phyloP scores from a whole-genome alignment of 2,797 vertebrate genomes.

The Semaprochilodus insignis region DNA sequence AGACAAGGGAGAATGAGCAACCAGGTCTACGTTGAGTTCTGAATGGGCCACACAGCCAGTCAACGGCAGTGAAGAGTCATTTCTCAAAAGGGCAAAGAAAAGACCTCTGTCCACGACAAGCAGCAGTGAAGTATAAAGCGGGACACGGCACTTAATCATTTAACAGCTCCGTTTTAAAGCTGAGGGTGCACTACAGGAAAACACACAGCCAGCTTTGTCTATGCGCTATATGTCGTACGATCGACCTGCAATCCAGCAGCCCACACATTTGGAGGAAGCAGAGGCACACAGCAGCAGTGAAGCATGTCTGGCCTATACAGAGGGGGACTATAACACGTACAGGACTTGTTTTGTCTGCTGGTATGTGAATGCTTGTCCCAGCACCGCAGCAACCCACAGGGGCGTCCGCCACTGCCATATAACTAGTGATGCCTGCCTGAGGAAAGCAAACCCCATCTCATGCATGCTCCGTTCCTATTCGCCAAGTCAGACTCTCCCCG shows the following conservation, averaged over 20 bases:
- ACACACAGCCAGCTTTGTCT: neutral
- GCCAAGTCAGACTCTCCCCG: slow-evolving; percentile 57
- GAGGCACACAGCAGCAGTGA: slow-evolving; percentile 50
- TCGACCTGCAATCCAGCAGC: neutral
- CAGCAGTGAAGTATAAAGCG: neutral
- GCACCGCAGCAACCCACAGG: slow-evolving; percentile 64
- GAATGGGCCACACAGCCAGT: neutral
- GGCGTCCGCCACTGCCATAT: neutral
- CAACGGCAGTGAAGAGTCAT: slow-evolving; percentile 16
- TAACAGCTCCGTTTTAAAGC: too few relatives aligned
- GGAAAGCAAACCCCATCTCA: slow-evolving; percentile 44
- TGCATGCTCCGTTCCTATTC: slow-evolving; percentile 57
- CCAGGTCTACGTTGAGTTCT: neutral
- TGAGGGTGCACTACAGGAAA: neutral
- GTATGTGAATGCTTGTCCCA: slow-evolving; percentile 52
- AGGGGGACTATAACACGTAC: neutral
- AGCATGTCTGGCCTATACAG: slow-evolving; percentile 56
- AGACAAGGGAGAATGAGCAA: neutral
- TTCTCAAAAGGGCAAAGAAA: neutral
- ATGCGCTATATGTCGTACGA: neutral
- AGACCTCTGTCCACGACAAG: slow-evolving; percentile 6
- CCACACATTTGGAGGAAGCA: neutral
- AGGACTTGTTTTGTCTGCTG: too few relatives aligned
- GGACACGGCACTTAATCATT: too few relatives aligned
- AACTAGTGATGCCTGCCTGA: neutral